Base-by-base conservation (phyloP, 1,140 invertebrate genomes). In the Ceratitis capitata region DNA sequence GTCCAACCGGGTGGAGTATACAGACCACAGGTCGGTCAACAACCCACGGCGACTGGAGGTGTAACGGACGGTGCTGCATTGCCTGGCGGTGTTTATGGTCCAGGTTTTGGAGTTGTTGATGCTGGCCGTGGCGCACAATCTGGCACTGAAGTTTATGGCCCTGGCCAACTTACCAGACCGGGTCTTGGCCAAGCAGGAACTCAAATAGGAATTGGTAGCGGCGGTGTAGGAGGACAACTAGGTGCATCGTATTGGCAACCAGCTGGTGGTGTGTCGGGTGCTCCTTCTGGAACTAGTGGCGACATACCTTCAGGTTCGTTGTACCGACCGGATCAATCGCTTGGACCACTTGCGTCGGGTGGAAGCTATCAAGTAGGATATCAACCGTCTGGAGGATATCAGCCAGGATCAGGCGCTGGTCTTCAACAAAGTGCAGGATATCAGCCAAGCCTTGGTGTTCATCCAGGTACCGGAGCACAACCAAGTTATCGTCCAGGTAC, bases 251-350 rank as follows among this genome's bases (percentile, higher is more conserved):
- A 84, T 47, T 35, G 32, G 23, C 35, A 69, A 74, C 61, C 69
- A 29, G n/a, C 6, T 23, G 78, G 78, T 58, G 82, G 82, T 12
- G 58, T 61, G 16, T 61, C 56, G 42, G 56, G 85, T 47, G 49
- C 9, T 42, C 35, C 78, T 29, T 53, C 35, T 47, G 29, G 16
- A 2, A 19, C 51, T 83, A 49, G 51, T 14, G 35, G 19, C 2
- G 16, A 12, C 35, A 49, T 86, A 53, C 83, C 56, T 35, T 56
- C 83, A 12, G 89, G 89, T 74, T 89, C 89, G 58, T 56, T 61
- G 64, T 84, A 86, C 49, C 92, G 91, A 7, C 91, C 91, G 49
- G 83, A 19, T 83, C 16, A 51, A 6, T 23, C 39, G 16, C 39
- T 10, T 12, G 56, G 32, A 84, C 9, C 16, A n/a, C 84, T 85